Evolutionary conservation across 2,888 invertebrate genomes (phyloP).

Genomic region (Amphipyra tragopoginis): DNA sequence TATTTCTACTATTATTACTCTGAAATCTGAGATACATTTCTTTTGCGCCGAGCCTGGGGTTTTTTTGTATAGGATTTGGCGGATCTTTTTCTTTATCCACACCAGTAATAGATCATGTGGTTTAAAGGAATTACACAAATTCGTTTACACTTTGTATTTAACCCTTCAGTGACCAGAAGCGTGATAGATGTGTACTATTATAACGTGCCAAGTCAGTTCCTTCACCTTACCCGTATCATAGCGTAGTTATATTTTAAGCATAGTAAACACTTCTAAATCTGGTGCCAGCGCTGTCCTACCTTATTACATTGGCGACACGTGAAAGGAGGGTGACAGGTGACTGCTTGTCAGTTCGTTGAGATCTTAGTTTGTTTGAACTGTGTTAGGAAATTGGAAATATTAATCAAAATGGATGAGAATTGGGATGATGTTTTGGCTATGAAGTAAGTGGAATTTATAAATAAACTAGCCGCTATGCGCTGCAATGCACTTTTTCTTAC

Average conservation of each 20-base stretch:
- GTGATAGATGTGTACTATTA: too few relatives aligned
- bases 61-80: too few relatives aligned
- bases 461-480: too few relatives aligned
- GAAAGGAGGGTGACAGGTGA: slow-evolving; percentile 61
- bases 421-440: background rate
- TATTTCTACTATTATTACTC: too few relatives aligned
- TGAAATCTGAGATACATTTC: too few relatives aligned
- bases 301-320: slow-evolving; percentile 56
- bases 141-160: too few relatives aligned
- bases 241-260: slow-evolving; percentile 47
- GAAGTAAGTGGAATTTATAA: background rate
- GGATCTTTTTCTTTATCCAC: too few relatives aligned
- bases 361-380: slow-evolving; percentile 25
- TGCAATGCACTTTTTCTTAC: too few relatives aligned
- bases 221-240: slow-evolving; percentile 35
- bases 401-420: slow-evolving; percentile 7
- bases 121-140: too few relatives aligned
- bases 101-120: too few relatives aligned
- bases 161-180: too few relatives aligned
- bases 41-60: too few relatives aligned
- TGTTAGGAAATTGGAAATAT: slow-evolving; percentile 13
- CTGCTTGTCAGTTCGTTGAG: slow-evolving; percentile 25
- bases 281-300: slow-evolving; percentile 46
- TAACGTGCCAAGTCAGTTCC: slow-evolving; percentile 13
- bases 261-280: slow-evolving; percentile 52